phyloP scores from a whole-genome alignment of 2,888 invertebrate genomes.

The Diarsia mendica region DNA sequence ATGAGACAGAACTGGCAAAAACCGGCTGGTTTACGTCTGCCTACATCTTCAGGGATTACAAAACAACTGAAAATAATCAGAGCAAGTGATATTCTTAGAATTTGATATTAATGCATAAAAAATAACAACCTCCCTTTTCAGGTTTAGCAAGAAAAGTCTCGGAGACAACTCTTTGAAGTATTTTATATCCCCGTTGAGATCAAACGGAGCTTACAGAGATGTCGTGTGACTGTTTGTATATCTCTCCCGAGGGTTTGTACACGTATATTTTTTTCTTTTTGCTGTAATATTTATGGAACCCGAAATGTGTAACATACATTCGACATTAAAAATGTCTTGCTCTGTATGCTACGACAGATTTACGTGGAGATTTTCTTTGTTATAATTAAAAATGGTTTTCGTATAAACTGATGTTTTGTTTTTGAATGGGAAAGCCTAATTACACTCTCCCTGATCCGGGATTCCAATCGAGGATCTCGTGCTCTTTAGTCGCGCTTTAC shows the following conservation, averaged over 20 bases:
- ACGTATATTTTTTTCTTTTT: not conserved
- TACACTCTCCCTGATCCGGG: no score
- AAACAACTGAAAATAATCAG: no score
- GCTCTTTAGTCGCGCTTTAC: no score
- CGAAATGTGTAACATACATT: not conserved
- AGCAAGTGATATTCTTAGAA: no score
- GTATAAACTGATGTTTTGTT: not conserved
- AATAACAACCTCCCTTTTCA: not conserved
- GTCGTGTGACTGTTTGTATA: no score
- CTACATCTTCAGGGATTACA: no score
- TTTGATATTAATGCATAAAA: no score
- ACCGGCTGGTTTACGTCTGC: no score
- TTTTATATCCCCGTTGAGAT: slow-evolving; percentile 8
- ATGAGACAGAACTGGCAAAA: no score
- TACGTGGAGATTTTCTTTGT: not conserved
- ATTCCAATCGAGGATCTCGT: no score
- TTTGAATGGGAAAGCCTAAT: no score
- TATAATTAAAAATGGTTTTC: not conserved
- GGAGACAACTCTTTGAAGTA: not conserved
- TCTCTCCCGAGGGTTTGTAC: not conserved
- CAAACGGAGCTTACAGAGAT: not conserved
- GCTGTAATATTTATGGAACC: no score
- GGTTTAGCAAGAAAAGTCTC: not conserved
- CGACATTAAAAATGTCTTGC: not conserved
- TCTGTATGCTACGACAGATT: not conserved